phyloP scores from a whole-genome alignment of 2,888 invertebrate species.

The Tipula lateralis region DNA sequence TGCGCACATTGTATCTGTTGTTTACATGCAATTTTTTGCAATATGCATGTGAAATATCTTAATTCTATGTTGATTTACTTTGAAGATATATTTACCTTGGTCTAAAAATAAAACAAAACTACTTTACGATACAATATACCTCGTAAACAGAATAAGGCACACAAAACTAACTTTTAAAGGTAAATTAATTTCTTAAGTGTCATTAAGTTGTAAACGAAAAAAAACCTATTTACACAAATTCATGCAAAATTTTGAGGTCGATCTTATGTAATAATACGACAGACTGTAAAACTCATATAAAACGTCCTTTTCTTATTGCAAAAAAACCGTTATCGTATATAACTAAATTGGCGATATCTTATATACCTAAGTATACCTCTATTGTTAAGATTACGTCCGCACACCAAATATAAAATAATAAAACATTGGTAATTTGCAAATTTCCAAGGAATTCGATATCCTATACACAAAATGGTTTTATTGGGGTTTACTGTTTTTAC shows the following conservation, averaged over 20 bases:
- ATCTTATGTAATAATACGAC: not conserved
- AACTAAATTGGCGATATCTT: not conserved
- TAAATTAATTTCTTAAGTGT: constrained; percentile 6
- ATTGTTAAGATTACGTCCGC: not conserved
- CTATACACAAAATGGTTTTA: not conserved
- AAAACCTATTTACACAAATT: not conserved
- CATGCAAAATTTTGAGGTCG: not conserved
- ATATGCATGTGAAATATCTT: not conserved
- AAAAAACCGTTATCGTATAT: not conserved
- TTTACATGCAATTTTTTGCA: constrained; percentile 1
- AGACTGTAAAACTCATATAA: not conserved
- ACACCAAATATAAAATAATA: not conserved
- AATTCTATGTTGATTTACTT: not conserved
- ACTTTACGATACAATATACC: not conserved
- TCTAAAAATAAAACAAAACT: not conserved
- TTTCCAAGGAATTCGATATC: not conserved
- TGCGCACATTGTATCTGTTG: not conserved
- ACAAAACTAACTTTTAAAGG: not conserved
- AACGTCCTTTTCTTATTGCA: not conserved
- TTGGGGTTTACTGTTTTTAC: not conserved
- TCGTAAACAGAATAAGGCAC: not conserved
- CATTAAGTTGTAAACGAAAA: not conserved
- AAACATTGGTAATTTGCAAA: not conserved
- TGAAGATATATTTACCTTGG: constrained; percentile 7
- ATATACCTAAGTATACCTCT: not conserved